Evolutionary conservation across 2,888 invertebrate genomes (phyloP), one percentile per base, ranked within the genome.

Genomic region (Gryllus longicercus): DNA sequence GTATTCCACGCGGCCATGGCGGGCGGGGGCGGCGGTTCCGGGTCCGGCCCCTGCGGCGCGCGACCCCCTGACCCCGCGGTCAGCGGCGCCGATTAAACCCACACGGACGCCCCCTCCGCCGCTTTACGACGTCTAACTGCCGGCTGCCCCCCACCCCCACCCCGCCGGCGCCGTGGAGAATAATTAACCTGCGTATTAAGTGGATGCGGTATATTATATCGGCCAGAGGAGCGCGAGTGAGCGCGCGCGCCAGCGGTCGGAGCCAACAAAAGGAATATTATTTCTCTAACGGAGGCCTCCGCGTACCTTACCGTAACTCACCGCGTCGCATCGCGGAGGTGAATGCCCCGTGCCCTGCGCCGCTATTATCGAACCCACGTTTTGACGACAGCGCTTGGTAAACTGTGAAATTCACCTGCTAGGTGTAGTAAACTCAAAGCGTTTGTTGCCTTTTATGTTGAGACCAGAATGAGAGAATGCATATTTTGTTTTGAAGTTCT

Each of bases 171-270:
- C 63, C 8, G 4, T 8, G 14, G 14, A 14, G 63, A 63, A 63
- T 63, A 63, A 63, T 63, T 63, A 63, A 18, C 63, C n/a, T 63
- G 14, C 63, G 63, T 63, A 63, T 63, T 63, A 18, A 63, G 63
- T 63, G n/a, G 63, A 63, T 38, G 38, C 63, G 63, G 63, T 63
- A 63, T 63, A 63, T 63, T 63, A 63, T 63, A 63, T 63, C 63
- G 63, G 16, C 63, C 63, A n/a, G 63, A 18, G n/a, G 63, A n/a
- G 21, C 1, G 21, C 21, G 21, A 21, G 21, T 1, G 16, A 1
- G 63, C 63, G 63, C 63, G 63, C 63, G 38, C 38, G 63, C 63
- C 16, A 14, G 63, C 63, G n/a, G 63, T 63, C 63, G 16, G n/a
- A 63, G n/a, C 63, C 63, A 63, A 63, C 63, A 63, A 63, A 63